These are phyloP conservation scores for Subanguina moxae DNA, from an alignment of 1,140 invertebrate genomes.

Conservation along the genomic window DNA sequence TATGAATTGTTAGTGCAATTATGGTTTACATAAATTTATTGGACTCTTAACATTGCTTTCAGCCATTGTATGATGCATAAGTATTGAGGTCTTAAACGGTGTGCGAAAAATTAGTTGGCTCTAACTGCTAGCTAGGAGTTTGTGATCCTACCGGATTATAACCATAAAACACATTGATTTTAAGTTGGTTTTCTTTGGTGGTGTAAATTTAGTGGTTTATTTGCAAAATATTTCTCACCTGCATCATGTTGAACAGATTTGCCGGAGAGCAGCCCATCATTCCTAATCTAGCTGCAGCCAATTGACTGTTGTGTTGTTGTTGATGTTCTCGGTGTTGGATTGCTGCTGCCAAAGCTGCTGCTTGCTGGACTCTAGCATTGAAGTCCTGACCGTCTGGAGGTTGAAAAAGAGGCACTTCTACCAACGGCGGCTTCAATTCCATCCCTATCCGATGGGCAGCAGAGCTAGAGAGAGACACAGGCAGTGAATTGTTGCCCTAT, in stretches of 20 bases:
- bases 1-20: too few relatives aligned
- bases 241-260: conserved; percentile 12
- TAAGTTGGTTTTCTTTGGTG: too few relatives aligned
- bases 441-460: neutral
- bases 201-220: too few relatives aligned
- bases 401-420: neutral
- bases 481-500: neutral
- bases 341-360: neutral
- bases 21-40: too few relatives aligned
- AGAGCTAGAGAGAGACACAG: neutral
- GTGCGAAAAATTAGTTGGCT: too few relatives aligned
- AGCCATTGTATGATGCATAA: too few relatives aligned
- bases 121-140: too few relatives aligned
- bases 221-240: conserved; percentile 5
- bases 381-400: neutral
- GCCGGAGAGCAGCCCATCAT: conserved; percentile 6
- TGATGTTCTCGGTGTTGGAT: neutral
- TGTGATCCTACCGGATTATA: too few relatives aligned
- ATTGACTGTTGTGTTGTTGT: neutral
- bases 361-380: neutral
- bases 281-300: neutral
- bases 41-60: too few relatives aligned
- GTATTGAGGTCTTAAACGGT: too few relatives aligned
- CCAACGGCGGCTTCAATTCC: neutral
- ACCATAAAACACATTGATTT: too few relatives aligned